These are phyloP conservation scores for Platysteira castanea DNA, from an alignment of 2,113 vertebrate genomes.

Conservation along the genomic window DNA sequence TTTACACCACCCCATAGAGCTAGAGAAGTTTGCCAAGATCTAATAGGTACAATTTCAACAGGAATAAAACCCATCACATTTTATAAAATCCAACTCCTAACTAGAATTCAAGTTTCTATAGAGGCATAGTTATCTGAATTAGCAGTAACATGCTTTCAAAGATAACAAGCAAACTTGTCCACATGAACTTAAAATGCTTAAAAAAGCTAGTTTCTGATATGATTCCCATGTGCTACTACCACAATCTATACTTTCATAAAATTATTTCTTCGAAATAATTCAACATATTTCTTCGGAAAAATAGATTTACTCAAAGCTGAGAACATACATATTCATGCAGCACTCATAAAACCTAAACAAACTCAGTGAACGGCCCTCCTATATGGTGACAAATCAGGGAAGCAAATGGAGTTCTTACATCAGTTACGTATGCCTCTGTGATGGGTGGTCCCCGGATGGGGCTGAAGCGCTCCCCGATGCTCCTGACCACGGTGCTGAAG, in stretches of 20 bases:
- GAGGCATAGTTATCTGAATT: not conserved
- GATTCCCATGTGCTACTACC: not conserved
- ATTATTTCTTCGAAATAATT: too few relatives aligned
- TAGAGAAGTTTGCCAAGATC: not conserved
- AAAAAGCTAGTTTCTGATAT: not conserved
- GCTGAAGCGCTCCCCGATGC: conserved; percentile 95
- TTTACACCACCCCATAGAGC: not conserved
- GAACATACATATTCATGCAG: accelerated
- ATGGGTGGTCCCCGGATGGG: conserved; percentile 92
- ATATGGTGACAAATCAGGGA: not conserved
- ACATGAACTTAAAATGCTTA: not conserved
- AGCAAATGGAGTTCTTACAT: conserved; percentile 74
- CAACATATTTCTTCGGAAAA: not conserved
- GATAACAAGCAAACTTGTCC: not conserved
- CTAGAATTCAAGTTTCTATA: not conserved
- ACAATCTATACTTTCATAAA: not conserved
- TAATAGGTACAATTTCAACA: not conserved
- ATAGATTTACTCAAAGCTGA: not conserved
- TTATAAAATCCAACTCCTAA: not conserved
- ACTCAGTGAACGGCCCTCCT: not conserved
- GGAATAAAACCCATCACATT: not conserved
- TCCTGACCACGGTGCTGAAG: conserved; percentile 97
- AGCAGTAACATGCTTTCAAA: not conserved
- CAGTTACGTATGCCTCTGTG: conserved; percentile 91
- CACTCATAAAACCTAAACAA: not conserved